Base-by-base conservation (phyloP, 2,888 invertebrate genomes). In the Aromia moschata region DNA sequence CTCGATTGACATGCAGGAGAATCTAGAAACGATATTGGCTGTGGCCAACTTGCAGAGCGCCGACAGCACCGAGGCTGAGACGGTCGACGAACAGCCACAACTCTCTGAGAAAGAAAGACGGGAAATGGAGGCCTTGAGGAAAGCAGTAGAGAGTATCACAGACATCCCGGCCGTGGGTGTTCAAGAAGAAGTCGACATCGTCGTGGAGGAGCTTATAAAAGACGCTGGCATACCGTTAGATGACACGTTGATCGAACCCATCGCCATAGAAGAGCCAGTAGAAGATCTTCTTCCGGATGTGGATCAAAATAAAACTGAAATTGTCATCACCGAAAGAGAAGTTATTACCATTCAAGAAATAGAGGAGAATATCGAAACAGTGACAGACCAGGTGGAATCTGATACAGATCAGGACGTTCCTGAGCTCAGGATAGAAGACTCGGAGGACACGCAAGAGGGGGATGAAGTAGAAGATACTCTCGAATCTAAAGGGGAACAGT, bases 141-240 rank as follows among this genome's bases (percentile, higher is more conserved):
- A 62, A 47, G 72, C 70, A 12, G 71, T 71, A 4, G 71, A 70
- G 47, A 71, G 72, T 40, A 72, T 71, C 4, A 72, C 69, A 5
- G 69, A 68, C 38, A 58, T 54, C 37, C 46, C 60, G 11, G 46
- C 15, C 10, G 16, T 10, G n/a, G 51, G 25, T 5, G 36, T 31
- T 12, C 20, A 14, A 10, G 37, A 37, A 2, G 51, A 44, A 10
- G 15, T 15, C 2, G 37, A 10, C 12, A 12, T 15, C 3, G 11
- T 36, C 5, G 15, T 20, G 2, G 38, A 38, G 36, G 25, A 25
- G 25, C 25, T 25, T 25, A 25, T 25, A 25, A 25, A 25, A 3
- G 25, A 25, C 25, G 25, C 25, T 3, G 25, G 7, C 7, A 25
- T 25, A 3, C 25, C 25, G 7, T 3, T 25, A 25, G 25, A n/a